Evolutionary conservation across 2,797 vertebrate species (phyloP).

Genomic region (Melanotaenia trifasciata): DNA sequence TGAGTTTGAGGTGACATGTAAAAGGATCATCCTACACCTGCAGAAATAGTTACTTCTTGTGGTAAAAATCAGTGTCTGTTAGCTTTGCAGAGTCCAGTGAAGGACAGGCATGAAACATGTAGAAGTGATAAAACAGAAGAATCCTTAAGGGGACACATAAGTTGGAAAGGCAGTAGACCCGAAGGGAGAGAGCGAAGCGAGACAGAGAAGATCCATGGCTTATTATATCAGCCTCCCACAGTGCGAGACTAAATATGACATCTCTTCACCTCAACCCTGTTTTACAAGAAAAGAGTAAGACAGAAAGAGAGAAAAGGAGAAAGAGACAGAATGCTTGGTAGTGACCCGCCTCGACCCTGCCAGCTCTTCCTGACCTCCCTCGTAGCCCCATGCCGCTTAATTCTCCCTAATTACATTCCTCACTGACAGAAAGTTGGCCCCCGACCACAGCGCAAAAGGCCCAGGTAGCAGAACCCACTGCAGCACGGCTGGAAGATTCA

Average conservation of each 20-base stretch:
- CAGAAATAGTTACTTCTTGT: background rate
- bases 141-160: slow-evolving; percentile 1
- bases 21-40: background rate
- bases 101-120: background rate
- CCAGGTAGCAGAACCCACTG: slow-evolving; percentile 69
- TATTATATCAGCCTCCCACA: slow-evolving; percentile 63
- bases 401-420: slow-evolving; percentile 97
- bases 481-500: slow-evolving; percentile 54
- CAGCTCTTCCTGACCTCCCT: slow-evolving; percentile 88
- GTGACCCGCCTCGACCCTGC: slow-evolving; percentile 87
- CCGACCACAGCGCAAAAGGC: slow-evolving; percentile 68
- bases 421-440: slow-evolving; percentile 94
- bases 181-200: slow-evolving; percentile 20
- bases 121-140: slow-evolving; percentile 4
- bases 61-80: background rate
- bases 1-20: background rate
- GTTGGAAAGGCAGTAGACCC: slow-evolving; percentile 35
- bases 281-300: slow-evolving; percentile 58
- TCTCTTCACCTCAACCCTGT: slow-evolving; percentile 77
- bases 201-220: slow-evolving; percentile 32
- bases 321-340: slow-evolving; percentile 78
- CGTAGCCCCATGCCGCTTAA: slow-evolving; percentile 88
- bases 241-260: slow-evolving; percentile 80
- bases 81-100: too few species aligned
- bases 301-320: slow-evolving; percentile 46